Evolutionary conservation across 1,140 invertebrate species (phyloP).

Genomic region (Trachymyrmex cornetzi): DNA sequence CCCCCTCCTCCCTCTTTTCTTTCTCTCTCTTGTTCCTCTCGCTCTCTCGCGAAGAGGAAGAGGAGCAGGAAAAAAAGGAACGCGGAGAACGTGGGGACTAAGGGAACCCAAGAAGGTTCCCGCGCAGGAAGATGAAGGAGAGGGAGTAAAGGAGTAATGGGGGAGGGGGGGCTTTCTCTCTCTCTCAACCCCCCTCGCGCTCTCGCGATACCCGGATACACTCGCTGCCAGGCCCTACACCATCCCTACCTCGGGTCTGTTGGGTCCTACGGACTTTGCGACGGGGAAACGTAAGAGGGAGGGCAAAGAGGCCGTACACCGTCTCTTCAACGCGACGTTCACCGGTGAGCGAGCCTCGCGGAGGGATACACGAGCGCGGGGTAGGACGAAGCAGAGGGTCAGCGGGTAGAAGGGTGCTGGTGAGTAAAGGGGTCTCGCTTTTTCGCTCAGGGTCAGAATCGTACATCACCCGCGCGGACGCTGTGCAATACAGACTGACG

Average conservation of each 20-base stretch:
- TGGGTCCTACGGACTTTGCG: constrained; percentile 32
- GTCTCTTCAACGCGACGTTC: constrained; percentile 62
- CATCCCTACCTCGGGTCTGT: constrained; percentile 77
- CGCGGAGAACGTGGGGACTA: constrained; percentile 61
- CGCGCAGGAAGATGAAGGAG: constrained; percentile 59
- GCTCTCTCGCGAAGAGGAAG: constrained; percentile 64
- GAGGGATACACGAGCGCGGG: constrained; percentile 27
- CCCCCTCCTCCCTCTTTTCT: background rate
- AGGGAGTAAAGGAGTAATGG: background rate
- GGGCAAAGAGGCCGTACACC: constrained; percentile 37
- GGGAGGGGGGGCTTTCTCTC: constrained; percentile 59
- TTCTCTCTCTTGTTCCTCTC: constrained; percentile 32
- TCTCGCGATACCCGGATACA: constrained; percentile 81
- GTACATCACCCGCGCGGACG: constrained; percentile 82
- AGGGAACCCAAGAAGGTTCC: constrained; percentile 55
- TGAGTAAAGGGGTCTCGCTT: constrained; percentile 71
- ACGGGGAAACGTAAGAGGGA: constrained; percentile 10
- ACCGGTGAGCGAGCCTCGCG: constrained; percentile 51
- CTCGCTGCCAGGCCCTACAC: constrained; percentile 77
- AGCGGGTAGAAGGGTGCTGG: constrained; percentile 30
- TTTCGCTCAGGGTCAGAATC: constrained; percentile 85
- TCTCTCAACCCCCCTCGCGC: constrained; percentile 53
- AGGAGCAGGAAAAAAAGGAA: constrained; percentile 58
- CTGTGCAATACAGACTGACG: constrained; percentile 76
- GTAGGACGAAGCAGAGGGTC: constrained; percentile 32